Percentiles rank a stretch among this genome's conserved stretches.
Evolutionary conservation across 2,888 invertebrate genomes (phyloP).

Genomic region (Caenorhabditis virilis): DNA sequence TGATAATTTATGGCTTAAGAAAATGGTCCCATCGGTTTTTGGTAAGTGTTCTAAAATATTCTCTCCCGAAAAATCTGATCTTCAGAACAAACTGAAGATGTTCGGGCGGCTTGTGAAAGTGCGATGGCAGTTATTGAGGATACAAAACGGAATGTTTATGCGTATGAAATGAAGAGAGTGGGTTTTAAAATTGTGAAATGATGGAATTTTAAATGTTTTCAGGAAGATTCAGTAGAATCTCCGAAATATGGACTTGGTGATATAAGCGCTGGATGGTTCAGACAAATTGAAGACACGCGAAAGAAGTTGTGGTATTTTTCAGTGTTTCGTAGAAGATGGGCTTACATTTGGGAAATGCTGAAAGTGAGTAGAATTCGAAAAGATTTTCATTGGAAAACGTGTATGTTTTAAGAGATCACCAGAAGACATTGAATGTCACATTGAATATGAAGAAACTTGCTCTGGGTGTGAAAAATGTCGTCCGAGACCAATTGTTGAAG

Average conservation of each 20-base stretch:
- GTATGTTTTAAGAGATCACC: conserved; percentile 37
- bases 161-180: conserved; percentile 22
- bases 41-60: conserved; percentile 1
- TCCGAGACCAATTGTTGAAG: conserved; percentile 24
- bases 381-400: not conserved
- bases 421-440: conserved; percentile 29
- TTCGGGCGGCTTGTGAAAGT: conserved; percentile 59
- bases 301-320: conserved; percentile 65
- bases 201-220: too few species aligned
- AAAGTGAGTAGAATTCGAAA: conserved; percentile 43
- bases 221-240: conserved; percentile 5
- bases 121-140: conserved; percentile 66
- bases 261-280: conserved; percentile 62
- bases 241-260: conserved; percentile 37
- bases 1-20: conserved; percentile 47
- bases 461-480: conserved; percentile 59
- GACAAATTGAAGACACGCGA: conserved; percentile 60
- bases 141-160: conserved; percentile 17
- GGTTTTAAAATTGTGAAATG: not conserved
- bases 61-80: not conserved
- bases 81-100: conserved; percentile 40
- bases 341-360: conserved; percentile 65
- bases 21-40: conserved; percentile 50
- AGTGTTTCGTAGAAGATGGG: conserved; percentile 50
- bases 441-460: conserved; percentile 58